A percentile compares a stretch with the other conserved stretches of the same genome.
Evolutionary conservation across 2,888 invertebrate genomes (phyloP).

Genomic region (Neoascia interrupta): DNA sequence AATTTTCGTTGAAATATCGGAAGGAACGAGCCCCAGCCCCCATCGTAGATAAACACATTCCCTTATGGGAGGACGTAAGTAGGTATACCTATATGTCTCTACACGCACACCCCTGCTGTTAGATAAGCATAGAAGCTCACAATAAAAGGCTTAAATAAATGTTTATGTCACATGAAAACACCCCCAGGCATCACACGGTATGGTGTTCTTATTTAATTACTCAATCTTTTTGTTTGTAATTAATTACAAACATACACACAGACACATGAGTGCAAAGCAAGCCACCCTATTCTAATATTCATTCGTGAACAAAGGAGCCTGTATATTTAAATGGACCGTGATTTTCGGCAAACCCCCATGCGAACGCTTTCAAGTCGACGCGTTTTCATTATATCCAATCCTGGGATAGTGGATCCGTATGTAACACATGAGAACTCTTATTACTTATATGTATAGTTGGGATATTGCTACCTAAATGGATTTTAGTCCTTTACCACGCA

Average conservation of each 20-base stretch:
- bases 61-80: too few species aligned
- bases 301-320: slow-evolving; percentile 12
- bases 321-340: slow-evolving; percentile 54
- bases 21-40: too few species aligned
- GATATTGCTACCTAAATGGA: slow-evolving; percentile 64
- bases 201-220: slow-evolving; percentile 67
- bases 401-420: slow-evolving; percentile 39
- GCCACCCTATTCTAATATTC: too few species aligned
- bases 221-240: slow-evolving; percentile 67
- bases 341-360: slow-evolving; percentile 37
- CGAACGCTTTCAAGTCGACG: slow-evolving; percentile 17
- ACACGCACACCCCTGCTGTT: too few species aligned
- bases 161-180: slow-evolving; percentile 29
- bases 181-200: slow-evolving; percentile 31
- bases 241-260: slow-evolving; percentile 49
- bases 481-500: slow-evolving; percentile 67
- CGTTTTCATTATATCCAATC: slow-evolving; percentile 31
- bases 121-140: too few species aligned
- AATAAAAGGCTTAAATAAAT: slow-evolving; percentile 45
- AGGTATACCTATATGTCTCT: too few species aligned
- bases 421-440: slow-evolving; percentile 25
- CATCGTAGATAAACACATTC: too few species aligned
- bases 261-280: background rate
- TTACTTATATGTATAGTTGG: slow-evolving; percentile 20
- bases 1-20: too few species aligned